Base-by-base conservation (phyloP, 2,113 vertebrate species). In the Polypterus bichir region DNA sequence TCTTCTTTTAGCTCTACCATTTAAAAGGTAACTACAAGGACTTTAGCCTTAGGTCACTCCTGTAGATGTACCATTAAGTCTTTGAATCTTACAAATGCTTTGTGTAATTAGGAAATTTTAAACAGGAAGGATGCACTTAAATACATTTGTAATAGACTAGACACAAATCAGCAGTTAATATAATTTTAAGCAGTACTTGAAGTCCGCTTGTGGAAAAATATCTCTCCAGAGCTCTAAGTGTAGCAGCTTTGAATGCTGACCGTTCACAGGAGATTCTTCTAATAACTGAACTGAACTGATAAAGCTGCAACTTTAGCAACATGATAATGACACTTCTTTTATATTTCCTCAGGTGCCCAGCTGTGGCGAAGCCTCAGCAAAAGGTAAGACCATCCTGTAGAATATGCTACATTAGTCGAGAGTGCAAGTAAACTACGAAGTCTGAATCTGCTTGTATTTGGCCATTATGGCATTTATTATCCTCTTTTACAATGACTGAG, bases 291-390 rank as follows among this genome's bases (percentile, higher is more conserved):
- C 7, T 9, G 45, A 5, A 49, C 7, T 9, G 45, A 5, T 49
- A n/a, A 48, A 46, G n/a, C 46, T 46, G 48, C 9, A 7, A 3
- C 7, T 47, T 45, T 49, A 1, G 27, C 45, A 9, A 59, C n/a
- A 57, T 54, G 27, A 44, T 5, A 44, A 27, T 27, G 27, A 27
- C 27, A 27, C 47, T 27, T 68, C 61, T 53, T 73, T 7, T 61
- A 59, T 47, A 56, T 70, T 46, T 62, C 62, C 76, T 65, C 81
- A 94, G 93, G 89, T 79, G 81, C 79, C 0, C 79, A 70, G 66
- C 64, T 91, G 60, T 92, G 90, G 91, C 74, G 77, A 71, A 86
- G 82, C 76, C 84, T 91, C 80, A 86, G 77, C 46, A 72, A 79
- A 76, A 93, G 88, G 92, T 97, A 92, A 55, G 91, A 27, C 27